These are phyloP conservation scores for Bubo scandiacus DNA, from an alignment of 2,113 vertebrate genomes.

Conservation along the genomic window DNA sequence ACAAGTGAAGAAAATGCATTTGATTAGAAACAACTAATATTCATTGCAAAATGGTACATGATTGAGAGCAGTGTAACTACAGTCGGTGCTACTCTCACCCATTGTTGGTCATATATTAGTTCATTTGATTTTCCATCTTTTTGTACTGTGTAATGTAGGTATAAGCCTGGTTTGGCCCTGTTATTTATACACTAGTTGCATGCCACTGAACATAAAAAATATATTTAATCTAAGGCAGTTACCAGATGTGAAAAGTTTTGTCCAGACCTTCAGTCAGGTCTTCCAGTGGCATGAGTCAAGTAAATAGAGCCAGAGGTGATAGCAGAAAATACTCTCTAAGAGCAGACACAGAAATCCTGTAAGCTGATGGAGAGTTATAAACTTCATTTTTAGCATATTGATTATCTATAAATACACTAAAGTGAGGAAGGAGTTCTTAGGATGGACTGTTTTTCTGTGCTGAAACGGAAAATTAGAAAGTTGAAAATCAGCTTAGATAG, in stretches of 20 bases:
- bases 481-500: neutral
- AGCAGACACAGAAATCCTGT: neutral
- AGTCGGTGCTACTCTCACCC: neutral
- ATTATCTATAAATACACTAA: neutral
- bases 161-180: neutral
- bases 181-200: neutral
- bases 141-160: neutral
- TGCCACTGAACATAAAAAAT: neutral
- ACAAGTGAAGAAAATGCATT: neutral
- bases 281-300: neutral
- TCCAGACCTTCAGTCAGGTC: neutral
- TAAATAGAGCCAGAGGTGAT: neutral
- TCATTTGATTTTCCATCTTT: neutral
- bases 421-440: neutral
- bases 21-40: neutral
- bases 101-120: neutral
- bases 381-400: neutral
- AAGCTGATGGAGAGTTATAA: neutral
- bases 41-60: neutral
- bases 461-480: neutral
- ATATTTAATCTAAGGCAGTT: neutral
- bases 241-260: neutral
- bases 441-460: neutral
- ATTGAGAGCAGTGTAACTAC: neutral
- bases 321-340: neutral